These are phyloP conservation scores for Catocala sponsa DNA, from an alignment of 2,888 invertebrate species.

Conservation along the genomic window DNA sequence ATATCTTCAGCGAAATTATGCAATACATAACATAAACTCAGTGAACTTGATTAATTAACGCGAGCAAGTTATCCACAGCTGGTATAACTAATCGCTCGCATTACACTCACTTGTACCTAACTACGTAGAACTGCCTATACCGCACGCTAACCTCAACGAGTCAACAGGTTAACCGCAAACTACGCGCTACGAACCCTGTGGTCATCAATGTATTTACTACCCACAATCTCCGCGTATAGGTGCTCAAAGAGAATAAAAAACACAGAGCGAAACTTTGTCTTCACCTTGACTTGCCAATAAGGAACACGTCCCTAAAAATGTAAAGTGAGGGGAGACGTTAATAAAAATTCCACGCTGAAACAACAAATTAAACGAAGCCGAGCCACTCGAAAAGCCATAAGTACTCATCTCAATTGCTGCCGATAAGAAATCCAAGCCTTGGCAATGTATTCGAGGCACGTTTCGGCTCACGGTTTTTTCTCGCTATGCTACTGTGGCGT, in stretches of 20 bases:
- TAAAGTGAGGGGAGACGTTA: slow-evolving; percentile 85
- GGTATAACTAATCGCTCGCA: slow-evolving; percentile 45
- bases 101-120: slow-evolving; percentile 19
- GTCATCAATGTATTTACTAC: slow-evolving; percentile 53
- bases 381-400: slow-evolving; percentile 88
- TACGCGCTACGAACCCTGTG: slow-evolving; percentile 34
- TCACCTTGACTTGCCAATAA: slow-evolving; percentile 72
- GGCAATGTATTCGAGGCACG: slow-evolving; percentile 86
- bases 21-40: slow-evolving; percentile 36
- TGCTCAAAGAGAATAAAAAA: slow-evolving; percentile 56
- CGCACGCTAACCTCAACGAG: slow-evolving; percentile 36
- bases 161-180: slow-evolving; percentile 58
- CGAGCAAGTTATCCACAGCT: slow-evolving; percentile 43
- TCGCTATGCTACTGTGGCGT: slow-evolving; percentile 83
- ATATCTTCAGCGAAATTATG: slow-evolving; percentile 29
- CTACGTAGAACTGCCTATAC: slow-evolving; percentile 4
- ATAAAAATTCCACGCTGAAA: slow-evolving; percentile 87
- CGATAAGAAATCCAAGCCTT: slow-evolving; percentile 88
- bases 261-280: slow-evolving; percentile 65
- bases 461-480: slow-evolving; percentile 86
- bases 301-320: slow-evolving; percentile 75
- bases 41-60: slow-evolving; percentile 44
- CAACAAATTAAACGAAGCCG: slow-evolving; percentile 88
- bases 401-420: slow-evolving; percentile 88
- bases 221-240: slow-evolving; percentile 38